Evolutionary conservation across 2,113 vertebrate genomes (phyloP).

Genomic region (Prinia subflava): DNA sequence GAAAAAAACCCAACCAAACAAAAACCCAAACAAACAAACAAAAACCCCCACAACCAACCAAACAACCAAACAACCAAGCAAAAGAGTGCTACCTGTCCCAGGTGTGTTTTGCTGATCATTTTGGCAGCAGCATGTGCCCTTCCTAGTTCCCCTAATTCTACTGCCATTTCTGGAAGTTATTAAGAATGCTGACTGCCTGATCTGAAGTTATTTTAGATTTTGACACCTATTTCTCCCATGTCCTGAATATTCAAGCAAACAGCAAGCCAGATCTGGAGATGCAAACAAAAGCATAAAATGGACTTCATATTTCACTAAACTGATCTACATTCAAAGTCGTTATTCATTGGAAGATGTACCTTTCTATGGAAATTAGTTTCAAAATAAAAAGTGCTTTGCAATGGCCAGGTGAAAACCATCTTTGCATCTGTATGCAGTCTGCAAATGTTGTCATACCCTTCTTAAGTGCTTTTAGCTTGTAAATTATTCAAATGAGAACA

Average conservation of each 20-base stretch:
- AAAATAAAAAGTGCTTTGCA: not conserved
- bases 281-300: not conserved
- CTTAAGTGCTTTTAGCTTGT: not conserved
- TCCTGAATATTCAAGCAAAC: not conserved
- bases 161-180: not conserved
- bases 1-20: not conserved
- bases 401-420: not conserved
- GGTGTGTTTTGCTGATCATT: not conserved
- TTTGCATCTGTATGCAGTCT: not conserved
- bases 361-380: not conserved
- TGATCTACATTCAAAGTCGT: not conserved
- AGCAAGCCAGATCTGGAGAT: not conserved
- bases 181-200: not conserved
- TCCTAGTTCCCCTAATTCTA: not conserved
- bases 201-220: not conserved
- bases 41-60: not conserved
- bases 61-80: not conserved
- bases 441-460: not conserved
- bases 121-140: fast-evolving
- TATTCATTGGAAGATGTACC: not conserved
- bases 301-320: not conserved
- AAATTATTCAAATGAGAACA: not conserved
- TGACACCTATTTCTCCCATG: not conserved
- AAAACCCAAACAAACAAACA: not conserved
- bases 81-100: not conserved